Base-by-base conservation (phyloP, 1,140 invertebrate genomes). In the Ostrea denselamellosa region DNA sequence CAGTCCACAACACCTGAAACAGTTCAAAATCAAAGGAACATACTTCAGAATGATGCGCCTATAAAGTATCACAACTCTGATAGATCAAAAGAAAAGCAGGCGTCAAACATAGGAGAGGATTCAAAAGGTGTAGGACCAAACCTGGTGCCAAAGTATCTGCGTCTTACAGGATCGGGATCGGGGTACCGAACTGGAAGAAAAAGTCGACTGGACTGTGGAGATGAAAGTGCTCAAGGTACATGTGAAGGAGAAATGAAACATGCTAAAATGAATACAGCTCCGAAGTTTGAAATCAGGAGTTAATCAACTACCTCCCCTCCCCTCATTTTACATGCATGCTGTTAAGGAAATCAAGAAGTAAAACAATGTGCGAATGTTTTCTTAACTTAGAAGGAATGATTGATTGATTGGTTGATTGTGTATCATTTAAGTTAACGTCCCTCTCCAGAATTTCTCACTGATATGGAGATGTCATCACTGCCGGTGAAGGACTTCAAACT, bases 191-290 rank as follows among this genome's bases (percentile, higher is more conserved):
- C 14, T 5, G 68, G 68, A 28, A 77, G 25, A 14, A 34, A 25
- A 25, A 34, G 68, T 14, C 25, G 28, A 25, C 22, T 77, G 14
- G 68, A 77, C 25, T 77, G 68, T 34, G 68, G 68, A 4, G 68
- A 77, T 12, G 68, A 28, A 34, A 77, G 68, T 34, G 68, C 68
- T 28, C 68, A 28, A 77, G 68, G 68, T 77, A 62, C 14, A 58
- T 12, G 56, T 58, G 12, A 58, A 19, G 56, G 56, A 58, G 56
- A n/a, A n/a, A 5, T 44, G 34, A 44, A 44, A 44, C 5, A 1
- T 44, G 34, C 34, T 44, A 44, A 44, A 44, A 44, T 44, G 34
- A 44, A 44, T 44, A 44, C 34, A 44, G 34, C 34, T 44, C 5
- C 34, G 5, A 44, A 44, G 34, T 2, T 44, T 44, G 34, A 44